Base-by-base conservation (phyloP, 2,888 invertebrate species). In the Apodemia duryi region DNA sequence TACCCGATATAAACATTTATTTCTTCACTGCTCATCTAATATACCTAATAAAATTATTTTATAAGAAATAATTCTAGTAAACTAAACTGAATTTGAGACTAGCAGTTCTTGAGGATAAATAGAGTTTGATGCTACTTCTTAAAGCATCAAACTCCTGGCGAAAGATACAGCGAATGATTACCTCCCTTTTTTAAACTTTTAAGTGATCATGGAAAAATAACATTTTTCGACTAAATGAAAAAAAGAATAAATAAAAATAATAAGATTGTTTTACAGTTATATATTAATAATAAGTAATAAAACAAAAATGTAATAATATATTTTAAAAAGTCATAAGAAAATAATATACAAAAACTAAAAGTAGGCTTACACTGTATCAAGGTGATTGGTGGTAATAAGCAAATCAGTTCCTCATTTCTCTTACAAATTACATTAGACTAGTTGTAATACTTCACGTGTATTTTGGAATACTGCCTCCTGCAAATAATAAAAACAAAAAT, bases 401-500 rank as follows among this genome's bases (percentile, higher is more conserved):
- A 84, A 57, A 81, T 84, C 86, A 83, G 82, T 85, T 84, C 80
- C 83, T 82, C 79, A 77, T 86, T 89, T 86, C 85, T 84, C 89
- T 89, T 91, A 91, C 77, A 84, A 84, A 83, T 84, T 80, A 86
- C 77, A 77, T 78, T 83, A 89, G 82, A 85, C 85, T 90, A 90
- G 82, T 77, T 77, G 85, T 79, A 83, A 84, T 79, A 90, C 89
- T 88, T 91, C 91, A 91, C 82, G 91, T 91, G 84, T 91, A 91
- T 88, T 91, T 91, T 85, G 91, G 91, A 85, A 90, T 85, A 89
- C 91, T 87, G 89, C 83, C 84, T 81, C 91, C 91, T 91, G 91
- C 69, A 91, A 91, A 88, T 81, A 86, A 88, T 77, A 84, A 79
- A 83, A 69, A 70, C 73, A 65, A 80, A 75, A 74, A 68, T 62